phyloP scores from a whole-genome alignment of 2,888 invertebrate genomes.

The Bombylius major region DNA sequence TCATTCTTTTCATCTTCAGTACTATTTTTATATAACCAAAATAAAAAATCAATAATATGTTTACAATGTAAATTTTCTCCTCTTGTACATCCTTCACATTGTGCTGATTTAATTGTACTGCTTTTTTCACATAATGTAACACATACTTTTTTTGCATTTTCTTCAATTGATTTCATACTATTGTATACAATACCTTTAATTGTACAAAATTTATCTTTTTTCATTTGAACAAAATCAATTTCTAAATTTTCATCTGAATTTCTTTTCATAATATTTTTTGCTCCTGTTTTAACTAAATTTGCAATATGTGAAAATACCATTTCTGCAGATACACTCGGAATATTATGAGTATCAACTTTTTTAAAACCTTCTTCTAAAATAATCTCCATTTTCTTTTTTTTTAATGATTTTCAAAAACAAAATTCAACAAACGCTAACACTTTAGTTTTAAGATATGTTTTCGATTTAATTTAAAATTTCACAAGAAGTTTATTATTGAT shows the following conservation, averaged over 20 bases:
- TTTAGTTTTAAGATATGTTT: no score
- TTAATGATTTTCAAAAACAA: no score
- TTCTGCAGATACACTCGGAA: slow-evolving; percentile 26
- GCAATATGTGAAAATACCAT: slow-evolving; percentile 29
- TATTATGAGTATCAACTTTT: slow-evolving; percentile 27
- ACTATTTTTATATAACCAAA: slow-evolving; percentile 29
- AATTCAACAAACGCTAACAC: no score
- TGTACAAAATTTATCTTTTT: slow-evolving; percentile 16
- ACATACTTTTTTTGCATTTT: not conserved
- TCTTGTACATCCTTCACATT: slow-evolving; percentile 23
- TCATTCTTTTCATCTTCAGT: slow-evolving; percentile 19
- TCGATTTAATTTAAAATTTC: no score
- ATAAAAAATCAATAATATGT: slow-evolving; percentile 28
- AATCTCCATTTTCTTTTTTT: slow-evolving; percentile 21
- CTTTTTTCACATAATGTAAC: not conserved
- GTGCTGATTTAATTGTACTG: slow-evolving; percentile 18
- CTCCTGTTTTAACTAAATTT: slow-evolving; percentile 11
- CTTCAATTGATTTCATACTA: slow-evolving; percentile 4
- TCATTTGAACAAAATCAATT: slow-evolving; percentile 30
- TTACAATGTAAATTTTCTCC: slow-evolving; percentile 22
- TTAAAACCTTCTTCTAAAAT: slow-evolving; percentile 27
- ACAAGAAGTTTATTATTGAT: no score
- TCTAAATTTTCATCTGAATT: not conserved
- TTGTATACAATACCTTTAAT: not conserved
- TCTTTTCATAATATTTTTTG: slow-evolving; percentile 2